These are phyloP conservation scores for Ceyx cyanopectus DNA, from an alignment of 2,113 vertebrate species.

Conservation along the genomic window DNA sequence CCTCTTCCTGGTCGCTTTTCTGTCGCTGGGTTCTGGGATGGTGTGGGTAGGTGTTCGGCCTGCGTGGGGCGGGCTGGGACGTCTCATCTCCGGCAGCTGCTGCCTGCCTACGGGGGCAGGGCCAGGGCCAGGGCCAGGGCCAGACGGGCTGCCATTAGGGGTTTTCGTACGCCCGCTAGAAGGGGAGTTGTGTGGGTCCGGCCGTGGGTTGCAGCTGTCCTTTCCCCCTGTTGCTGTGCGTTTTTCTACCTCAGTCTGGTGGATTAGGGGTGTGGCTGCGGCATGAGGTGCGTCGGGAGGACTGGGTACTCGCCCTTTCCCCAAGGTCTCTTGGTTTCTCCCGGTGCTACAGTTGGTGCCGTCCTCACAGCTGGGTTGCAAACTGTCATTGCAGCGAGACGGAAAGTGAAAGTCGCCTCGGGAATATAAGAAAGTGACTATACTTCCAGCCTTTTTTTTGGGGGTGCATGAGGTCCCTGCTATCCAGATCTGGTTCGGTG, in stretches of 20 bases:
- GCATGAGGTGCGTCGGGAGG: neutral
- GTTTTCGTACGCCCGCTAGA: too few species aligned
- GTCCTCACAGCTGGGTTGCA: neutral
- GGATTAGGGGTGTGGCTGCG: neutral
- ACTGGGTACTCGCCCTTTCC: neutral
- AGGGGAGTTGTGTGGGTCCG: too few species aligned
- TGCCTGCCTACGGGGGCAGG: too few species aligned
- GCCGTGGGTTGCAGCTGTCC: too few species aligned
- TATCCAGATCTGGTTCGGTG: neutral
- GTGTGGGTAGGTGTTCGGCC: conserved; percentile 68
- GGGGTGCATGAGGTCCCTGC: neutral
- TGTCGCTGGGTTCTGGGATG: conserved; percentile 68
- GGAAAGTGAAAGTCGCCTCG: neutral
- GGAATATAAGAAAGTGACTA: neutral
- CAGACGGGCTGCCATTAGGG: too few species aligned
- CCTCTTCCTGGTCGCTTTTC: neutral
- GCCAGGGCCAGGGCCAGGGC: too few species aligned
- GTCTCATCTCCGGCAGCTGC: neutral
- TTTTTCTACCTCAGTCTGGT: neutral
- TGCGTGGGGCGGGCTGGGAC: neutral
- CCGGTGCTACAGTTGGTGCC: neutral
- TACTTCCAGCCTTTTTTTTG: neutral
- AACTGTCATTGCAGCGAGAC: neutral
- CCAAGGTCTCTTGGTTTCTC: neutral
- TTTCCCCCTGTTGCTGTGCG: neutral